phyloP scores from a whole-genome alignment of 1,140 invertebrate genomes.

The Camponotus floridanus region DNA sequence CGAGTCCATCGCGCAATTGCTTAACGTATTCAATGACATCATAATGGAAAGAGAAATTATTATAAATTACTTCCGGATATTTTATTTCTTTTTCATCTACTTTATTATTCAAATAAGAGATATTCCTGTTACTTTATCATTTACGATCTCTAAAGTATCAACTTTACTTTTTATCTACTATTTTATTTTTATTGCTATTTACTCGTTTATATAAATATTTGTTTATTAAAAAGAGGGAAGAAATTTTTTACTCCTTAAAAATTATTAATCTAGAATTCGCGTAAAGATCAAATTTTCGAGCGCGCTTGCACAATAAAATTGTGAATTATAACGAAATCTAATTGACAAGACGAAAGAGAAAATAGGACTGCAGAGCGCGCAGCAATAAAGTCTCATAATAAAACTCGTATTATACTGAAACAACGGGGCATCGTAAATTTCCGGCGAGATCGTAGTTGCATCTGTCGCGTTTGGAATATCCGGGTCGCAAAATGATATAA shows the following conservation, averaged over 20 bases:
- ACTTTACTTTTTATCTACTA: background rate
- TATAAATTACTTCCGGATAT: background rate
- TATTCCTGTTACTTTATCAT: background rate
- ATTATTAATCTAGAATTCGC: background rate
- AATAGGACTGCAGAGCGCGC: conserved; percentile 8
- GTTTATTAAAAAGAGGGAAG: background rate
- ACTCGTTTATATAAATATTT: background rate
- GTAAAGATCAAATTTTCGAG: background rate
- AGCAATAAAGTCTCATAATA: conserved; percentile 42
- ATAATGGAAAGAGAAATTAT: conserved; percentile 24
- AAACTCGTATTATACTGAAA: conserved; percentile 41
- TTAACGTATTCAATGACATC: conserved; percentile 31
- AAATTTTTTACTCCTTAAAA: background rate
- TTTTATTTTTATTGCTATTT: background rate
- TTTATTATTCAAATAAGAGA: background rate
- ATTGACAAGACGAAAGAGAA: conserved; percentile 48
- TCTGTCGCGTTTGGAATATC: conserved; percentile 29
- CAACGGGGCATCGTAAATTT: conserved; percentile 48
- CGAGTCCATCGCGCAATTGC: conserved; percentile 36
- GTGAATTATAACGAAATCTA: conserved; percentile 14
- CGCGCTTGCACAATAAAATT: conserved; percentile 25
- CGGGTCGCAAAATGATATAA: conserved; percentile 17
- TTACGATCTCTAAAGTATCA: background rate
- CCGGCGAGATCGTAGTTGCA: conserved; percentile 40
- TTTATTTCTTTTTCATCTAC: background rate